Evolutionary conservation across 2,797 vertebrate genomes (phyloP).

Genomic region (Pangasius sanitwongsei): DNA sequence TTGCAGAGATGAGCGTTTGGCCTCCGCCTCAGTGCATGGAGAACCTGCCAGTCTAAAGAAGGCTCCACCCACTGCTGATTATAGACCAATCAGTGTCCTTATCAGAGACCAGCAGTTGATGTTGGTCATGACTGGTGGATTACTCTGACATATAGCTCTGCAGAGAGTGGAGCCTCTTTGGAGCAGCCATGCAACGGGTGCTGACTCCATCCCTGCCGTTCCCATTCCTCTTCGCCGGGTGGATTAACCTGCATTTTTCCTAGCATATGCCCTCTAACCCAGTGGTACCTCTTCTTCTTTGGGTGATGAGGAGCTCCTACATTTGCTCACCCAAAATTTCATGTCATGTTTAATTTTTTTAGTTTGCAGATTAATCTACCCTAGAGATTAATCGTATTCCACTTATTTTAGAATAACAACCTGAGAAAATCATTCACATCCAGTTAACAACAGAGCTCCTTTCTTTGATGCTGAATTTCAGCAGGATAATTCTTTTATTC

Average conservation of each 20-base stretch:
- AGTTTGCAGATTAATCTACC: constrained; percentile 77
- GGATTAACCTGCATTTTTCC: constrained; percentile 75
- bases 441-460: constrained; percentile 59
- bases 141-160: constrained; percentile 23
- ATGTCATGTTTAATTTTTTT: constrained; percentile 33
- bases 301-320: constrained; percentile 43
- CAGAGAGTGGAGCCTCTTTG: constrained; percentile 52
- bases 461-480: constrained; percentile 66
- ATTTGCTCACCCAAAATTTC: constrained; percentile 44
- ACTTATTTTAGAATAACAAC: constrained; percentile 58
- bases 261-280: constrained; percentile 63
- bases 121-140: constrained; percentile 29
- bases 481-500: constrained; percentile 59
- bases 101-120: neutral
- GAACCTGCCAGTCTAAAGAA: constrained; percentile 52
- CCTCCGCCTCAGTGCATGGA: constrained; percentile 66
- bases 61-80: constrained; percentile 46
- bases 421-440: constrained; percentile 61
- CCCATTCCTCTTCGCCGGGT: constrained; percentile 76
- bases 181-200: constrained; percentile 66
- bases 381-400: constrained; percentile 69
- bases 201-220: constrained; percentile 76
- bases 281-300: constrained; percentile 54
- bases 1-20: constrained; percentile 74
- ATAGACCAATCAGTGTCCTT: constrained; percentile 5